A percentile compares a stretch with the other conserved stretches of the same genome.
Conservation (phyloP, 2,888 invertebrate genomes). For the Ceramica pisi region DNA sequence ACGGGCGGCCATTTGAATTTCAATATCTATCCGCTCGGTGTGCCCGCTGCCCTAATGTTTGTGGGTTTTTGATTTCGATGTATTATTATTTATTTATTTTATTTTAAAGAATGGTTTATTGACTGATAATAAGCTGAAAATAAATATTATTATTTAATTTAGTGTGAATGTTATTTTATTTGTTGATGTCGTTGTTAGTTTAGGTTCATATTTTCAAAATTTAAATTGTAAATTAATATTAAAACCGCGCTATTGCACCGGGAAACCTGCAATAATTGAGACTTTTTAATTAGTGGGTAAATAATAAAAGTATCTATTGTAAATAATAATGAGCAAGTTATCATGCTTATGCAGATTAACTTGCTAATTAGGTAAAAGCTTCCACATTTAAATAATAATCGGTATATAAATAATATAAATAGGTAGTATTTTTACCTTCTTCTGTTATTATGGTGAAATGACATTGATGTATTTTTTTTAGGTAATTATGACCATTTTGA, state of each 20-base stretch:
- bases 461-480: neutral
- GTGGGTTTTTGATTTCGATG: slow-evolving; percentile 56
- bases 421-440: neutral
- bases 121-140: too few relatives aligned
- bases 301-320: too few relatives aligned
- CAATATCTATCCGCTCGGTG: slow-evolving; percentile 85
- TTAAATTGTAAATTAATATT: too few relatives aligned
- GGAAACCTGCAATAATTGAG: too few relatives aligned
- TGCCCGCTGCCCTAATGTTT: slow-evolving; percentile 73
- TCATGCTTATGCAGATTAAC: neutral
- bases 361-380: neutral
- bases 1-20: slow-evolving; percentile 89
- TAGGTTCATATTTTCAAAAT: too few relatives aligned
- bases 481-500: slow-evolving; percentile 15
- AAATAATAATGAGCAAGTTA: too few relatives aligned
- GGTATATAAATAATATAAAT: neutral
- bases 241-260: too few relatives aligned
- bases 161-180: too few relatives aligned
- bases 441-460: neutral
- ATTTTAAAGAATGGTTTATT: neutral
- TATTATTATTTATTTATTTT: slow-evolving; percentile 1
- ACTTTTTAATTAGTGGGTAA: too few relatives aligned
- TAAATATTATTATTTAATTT: too few relatives aligned
- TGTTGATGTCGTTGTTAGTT: too few relatives aligned
- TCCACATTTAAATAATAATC: neutral